Percentiles rank a stretch among this genome's conserved stretches.
Evolutionary conservation across 2,888 invertebrate genomes (phyloP).

Genomic region (Aspidiotus destructor): DNA sequence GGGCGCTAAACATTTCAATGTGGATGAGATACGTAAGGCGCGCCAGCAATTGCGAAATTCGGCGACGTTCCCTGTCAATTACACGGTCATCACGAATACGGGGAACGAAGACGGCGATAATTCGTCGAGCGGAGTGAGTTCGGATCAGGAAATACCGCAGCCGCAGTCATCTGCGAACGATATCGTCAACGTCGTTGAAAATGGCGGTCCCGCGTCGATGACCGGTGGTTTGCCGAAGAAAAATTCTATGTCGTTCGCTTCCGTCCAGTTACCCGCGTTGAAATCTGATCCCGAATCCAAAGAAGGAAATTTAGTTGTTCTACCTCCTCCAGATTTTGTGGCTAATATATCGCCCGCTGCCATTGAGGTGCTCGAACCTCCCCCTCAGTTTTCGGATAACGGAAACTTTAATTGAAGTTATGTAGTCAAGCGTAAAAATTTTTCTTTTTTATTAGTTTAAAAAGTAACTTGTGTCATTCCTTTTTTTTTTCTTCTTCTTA

Average conservation of each 20-base stretch:
- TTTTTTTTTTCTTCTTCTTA: no score
- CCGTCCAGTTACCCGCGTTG: constrained; percentile 59
- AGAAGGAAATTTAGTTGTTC: constrained; percentile 54
- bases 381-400: constrained; percentile 81
- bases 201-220: constrained; percentile 8
- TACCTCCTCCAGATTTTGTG: constrained; percentile 52
- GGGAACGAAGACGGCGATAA: constrained; percentile 68
- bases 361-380: constrained; percentile 60
- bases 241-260: constrained; percentile 62
- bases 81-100: constrained; percentile 43
- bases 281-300: constrained; percentile 45
- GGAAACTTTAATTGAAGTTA: constrained; percentile 58
- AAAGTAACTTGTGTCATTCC: no score
- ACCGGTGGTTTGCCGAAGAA: constrained; percentile 46
- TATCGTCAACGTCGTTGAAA: constrained; percentile 44
- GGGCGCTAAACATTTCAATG: constrained; percentile 73
- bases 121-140: constrained; percentile 78
- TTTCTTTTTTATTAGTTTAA: no score
- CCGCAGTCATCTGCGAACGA: not conserved
- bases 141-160: constrained; percentile 62
- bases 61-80: constrained; percentile 77
- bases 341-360: constrained; percentile 41
- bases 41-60: constrained; percentile 74
- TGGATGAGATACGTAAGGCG: constrained; percentile 73
- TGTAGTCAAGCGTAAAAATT: no score